Conservation (phyloP, 1,140 invertebrate species). For the Bombus cullumanus region DNA sequence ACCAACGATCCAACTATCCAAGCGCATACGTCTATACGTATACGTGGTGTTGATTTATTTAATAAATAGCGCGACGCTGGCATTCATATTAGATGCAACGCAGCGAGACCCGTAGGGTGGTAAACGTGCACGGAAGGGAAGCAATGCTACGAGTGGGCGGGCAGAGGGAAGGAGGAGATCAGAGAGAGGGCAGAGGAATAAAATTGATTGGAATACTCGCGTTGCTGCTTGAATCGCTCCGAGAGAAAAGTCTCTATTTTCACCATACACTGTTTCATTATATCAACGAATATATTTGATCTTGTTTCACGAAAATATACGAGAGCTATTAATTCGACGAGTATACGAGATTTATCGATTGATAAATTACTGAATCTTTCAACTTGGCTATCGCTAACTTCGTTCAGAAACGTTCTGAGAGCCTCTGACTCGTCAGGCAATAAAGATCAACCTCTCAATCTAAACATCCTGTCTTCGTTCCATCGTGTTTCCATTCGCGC, state of each 20-base stretch:
- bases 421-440: conserved; percentile 46
- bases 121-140: conserved; percentile 3
- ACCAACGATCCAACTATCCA: conserved; percentile 25
- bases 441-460: conserved; percentile 64
- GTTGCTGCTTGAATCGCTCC: background rate
- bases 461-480: conserved; percentile 67
- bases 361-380: background rate
- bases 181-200: background rate
- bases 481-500: conserved; percentile 43
- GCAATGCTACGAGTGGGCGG: background rate
- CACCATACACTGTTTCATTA: too few species aligned
- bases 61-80: conserved; percentile 61
- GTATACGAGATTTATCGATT: background rate
- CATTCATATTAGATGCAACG: conserved; percentile 56
- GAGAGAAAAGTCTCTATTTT: background rate
- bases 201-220: conserved; percentile 29
- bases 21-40: background rate
- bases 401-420: conserved; percentile 7
- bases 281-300: background rate
- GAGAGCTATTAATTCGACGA: too few species aligned
- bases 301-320: background rate
- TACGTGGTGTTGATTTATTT: conserved; percentile 63
- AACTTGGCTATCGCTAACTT: too few species aligned
- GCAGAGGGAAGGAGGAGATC: background rate
- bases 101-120: background rate